Base-by-base conservation (phyloP, 2,888 invertebrate species). In the Hipparchia semele region DNA sequence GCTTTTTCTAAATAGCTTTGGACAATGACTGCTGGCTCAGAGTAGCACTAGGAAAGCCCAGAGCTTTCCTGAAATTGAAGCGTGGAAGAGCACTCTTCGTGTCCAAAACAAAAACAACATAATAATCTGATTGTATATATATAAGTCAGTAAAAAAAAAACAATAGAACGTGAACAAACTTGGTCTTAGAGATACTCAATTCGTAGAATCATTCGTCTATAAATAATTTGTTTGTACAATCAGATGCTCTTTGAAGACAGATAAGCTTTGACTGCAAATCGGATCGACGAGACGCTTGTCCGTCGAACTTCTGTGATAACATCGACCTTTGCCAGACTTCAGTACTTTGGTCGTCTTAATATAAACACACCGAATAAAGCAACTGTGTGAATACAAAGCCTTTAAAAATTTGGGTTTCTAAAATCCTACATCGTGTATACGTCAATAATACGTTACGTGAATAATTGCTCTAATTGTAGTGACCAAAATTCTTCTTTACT, bases 161-260 rank as follows among this genome's bases (percentile, higher is more conserved):
- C 62, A 45, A 45, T 61, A 45, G 12, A 62, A 9, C 23, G 8
- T n/a, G 6, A 12, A 46, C n/a, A 49, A 62, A 46, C 62, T 46
- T 45, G 46, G 46, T 46, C 45, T 62, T 6, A 7, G 62, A 46
- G 62, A 62, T 62, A 62, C 62, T 23, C 23, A 23, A 23, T 23
- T 23, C 23, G 23, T 23, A 23, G 23, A 62, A 46, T 62, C 62
- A 0, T 6, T 23, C 4, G 46, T 62, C 62, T 62, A 46, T 13
- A 39, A 39, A 46, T 13, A 39, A 39, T 39, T 46, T n/a, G 60
- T 62, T 45, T 61, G 45, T 61, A n/a, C 45, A 61, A 62, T 62
- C 62, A 9, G 45, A 7, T 13, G 62, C 9, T 49, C 46, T 46
- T 9, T 62, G 62, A 62, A 23, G 62, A 13, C 62, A 49, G 62